These are phyloP conservation scores for Oryzias celebensis DNA, from an alignment of 2,113 vertebrate genomes.

Conservation along the genomic window DNA sequence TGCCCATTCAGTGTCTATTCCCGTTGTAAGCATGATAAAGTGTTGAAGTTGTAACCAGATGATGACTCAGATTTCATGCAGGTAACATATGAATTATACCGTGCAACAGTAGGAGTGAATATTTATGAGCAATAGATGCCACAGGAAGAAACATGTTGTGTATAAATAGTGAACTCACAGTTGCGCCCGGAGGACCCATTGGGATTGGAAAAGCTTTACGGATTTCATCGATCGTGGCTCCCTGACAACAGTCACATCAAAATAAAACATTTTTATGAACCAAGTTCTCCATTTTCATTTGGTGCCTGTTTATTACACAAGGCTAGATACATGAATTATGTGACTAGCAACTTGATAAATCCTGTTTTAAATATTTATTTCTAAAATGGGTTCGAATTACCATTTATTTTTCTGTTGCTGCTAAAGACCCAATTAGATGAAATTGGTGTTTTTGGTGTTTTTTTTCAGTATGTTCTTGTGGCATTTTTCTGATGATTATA, in stretches of 20 bases:
- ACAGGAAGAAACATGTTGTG: constrained; percentile 1
- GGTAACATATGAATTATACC: constrained; percentile 8
- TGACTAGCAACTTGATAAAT: too few species aligned
- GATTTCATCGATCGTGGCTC: constrained; percentile 68
- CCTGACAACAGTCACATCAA: constrained; percentile 48
- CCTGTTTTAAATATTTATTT: too few species aligned
- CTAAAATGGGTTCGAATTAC: too few species aligned
- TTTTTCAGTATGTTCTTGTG: too few species aligned
- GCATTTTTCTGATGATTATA: too few species aligned
- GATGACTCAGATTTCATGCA: constrained; percentile 17
- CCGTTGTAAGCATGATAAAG: constrained; percentile 23
- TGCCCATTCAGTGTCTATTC: background rate
- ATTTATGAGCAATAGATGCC: constrained; percentile 14
- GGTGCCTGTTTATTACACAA: too few species aligned
- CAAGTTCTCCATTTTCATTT: too few species aligned
- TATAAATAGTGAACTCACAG: constrained; percentile 57
- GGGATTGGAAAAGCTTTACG: constrained; percentile 73
- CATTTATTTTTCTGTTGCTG: too few species aligned
- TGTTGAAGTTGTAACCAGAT: constrained; percentile 1
- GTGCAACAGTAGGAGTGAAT: constrained; percentile 31
- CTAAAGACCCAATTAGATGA: too few species aligned
- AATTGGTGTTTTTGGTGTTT: too few species aligned
- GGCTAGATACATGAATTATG: too few species aligned
- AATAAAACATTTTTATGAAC: too few species aligned
- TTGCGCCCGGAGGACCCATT: constrained; percentile 75